phyloP scores from a whole-genome alignment of 2,113 vertebrate genomes.

The Polyodon spathula region DNA sequence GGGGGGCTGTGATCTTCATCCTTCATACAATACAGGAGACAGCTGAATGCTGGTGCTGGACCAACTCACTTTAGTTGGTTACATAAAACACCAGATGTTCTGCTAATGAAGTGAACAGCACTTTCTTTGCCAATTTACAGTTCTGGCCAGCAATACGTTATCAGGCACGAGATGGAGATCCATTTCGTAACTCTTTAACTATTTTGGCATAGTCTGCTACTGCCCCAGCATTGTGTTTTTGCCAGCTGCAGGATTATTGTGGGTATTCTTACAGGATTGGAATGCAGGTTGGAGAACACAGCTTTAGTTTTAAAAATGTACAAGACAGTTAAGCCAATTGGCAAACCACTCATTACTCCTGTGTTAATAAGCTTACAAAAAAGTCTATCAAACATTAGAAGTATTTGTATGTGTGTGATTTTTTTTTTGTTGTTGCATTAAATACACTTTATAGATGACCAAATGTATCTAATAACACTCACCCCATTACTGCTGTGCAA shows the following conservation, averaged over 20 bases:
- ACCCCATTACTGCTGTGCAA: no score
- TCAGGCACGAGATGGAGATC: conserved; percentile 24
- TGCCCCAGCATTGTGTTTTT: conserved; percentile 20
- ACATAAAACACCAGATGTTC: neutral
- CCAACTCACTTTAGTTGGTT: no score
- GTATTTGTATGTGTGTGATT: no score
- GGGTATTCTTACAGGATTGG: conserved; percentile 43
- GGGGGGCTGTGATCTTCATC: no score
- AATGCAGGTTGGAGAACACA: conserved; percentile 33
- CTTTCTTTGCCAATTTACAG: conserved; percentile 21
- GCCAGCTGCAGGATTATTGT: conserved; percentile 53
- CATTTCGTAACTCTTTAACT: conserved; percentile 30
- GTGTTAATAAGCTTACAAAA: conserved; percentile 37
- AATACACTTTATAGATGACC: no score
- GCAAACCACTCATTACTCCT: conserved; percentile 36
- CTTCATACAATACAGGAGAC: no score
- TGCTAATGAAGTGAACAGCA: conserved; percentile 28
- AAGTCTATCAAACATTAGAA: no score
- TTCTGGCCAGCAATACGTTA: conserved; percentile 26
- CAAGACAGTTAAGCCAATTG: conserved; percentile 42
- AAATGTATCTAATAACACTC: no score
- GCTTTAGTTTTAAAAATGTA: conserved; percentile 34
- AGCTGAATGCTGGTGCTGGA: no score
- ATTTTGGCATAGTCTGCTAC: conserved; percentile 33
- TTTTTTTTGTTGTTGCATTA: no score